Conservation (phyloP, 2,113 vertebrate species). For the Pachycephala philippinensis region DNA sequence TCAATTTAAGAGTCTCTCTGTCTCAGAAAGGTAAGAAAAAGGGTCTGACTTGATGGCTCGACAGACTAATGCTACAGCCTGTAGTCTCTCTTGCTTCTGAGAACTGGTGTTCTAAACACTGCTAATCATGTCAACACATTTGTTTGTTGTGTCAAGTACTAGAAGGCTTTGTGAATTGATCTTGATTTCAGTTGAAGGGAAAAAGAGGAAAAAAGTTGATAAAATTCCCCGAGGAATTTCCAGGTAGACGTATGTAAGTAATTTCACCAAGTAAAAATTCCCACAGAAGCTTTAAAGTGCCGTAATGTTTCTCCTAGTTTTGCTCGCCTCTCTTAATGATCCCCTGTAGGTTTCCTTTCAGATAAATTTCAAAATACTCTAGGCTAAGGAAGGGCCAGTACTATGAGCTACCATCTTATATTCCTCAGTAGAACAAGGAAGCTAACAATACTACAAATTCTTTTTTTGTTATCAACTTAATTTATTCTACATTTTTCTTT, state of each 20-base stretch:
- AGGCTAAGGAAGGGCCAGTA: not conserved
- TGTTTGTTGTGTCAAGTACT: constrained; percentile 12
- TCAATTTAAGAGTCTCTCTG: constrained; percentile 62
- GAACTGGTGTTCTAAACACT: constrained; percentile 7
- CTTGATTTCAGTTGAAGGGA: constrained; percentile 33
- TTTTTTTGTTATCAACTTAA: not conserved
- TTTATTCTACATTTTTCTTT: not conserved
- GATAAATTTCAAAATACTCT: not conserved
- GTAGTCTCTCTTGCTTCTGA: not conserved
- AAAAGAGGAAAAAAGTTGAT: not conserved
- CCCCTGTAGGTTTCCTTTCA: not conserved
- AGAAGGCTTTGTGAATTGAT: constrained; percentile 20
- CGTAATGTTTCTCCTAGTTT: not conserved
- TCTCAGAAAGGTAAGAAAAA: constrained; percentile 19
- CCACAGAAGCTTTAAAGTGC: constrained; percentile 29
- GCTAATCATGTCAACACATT: constrained; percentile 28
- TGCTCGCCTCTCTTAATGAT: not conserved
- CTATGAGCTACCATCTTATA: not conserved
- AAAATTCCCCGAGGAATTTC: not conserved
- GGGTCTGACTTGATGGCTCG: not conserved
- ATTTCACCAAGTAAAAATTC: constrained; percentile 51
- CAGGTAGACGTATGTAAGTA: constrained; percentile 26
- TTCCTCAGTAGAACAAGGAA: not conserved
- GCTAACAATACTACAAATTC: not conserved
- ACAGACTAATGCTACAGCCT: not conserved